These are phyloP conservation scores for Xylota sylvarum DNA, from an alignment of 2,888 invertebrate genomes.

Conservation along the genomic window DNA sequence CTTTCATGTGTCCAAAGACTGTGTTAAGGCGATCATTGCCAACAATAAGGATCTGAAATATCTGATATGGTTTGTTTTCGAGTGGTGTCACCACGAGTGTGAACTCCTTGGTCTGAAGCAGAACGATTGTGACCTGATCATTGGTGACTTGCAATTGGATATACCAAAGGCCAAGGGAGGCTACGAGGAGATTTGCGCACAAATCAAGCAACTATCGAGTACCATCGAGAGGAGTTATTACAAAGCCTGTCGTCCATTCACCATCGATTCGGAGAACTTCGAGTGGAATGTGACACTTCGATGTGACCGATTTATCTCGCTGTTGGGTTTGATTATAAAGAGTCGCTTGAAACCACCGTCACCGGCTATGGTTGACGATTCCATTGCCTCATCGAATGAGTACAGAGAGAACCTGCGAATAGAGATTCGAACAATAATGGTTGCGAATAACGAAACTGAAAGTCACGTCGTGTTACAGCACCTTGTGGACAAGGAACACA, in stretches of 20 bases:
- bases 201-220: slow-evolving; percentile 68
- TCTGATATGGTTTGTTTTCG: slow-evolving; percentile 82
- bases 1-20: slow-evolving; percentile 83
- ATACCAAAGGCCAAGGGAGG: slow-evolving; percentile 47
- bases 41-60: slow-evolving; percentile 80
- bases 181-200: slow-evolving; percentile 46
- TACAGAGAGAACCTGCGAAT: slow-evolving; percentile 82
- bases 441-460: slow-evolving; percentile 45
- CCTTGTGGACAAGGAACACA: slow-evolving; percentile 80
- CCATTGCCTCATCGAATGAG: slow-evolving; percentile 74
- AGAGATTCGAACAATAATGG: slow-evolving; percentile 79
- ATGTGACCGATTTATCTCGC: slow-evolving; percentile 82
- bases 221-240: slow-evolving; percentile 83
- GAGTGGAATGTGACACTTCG: slow-evolving; percentile 81
- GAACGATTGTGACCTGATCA: slow-evolving; percentile 80
- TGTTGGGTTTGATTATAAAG: slow-evolving; percentile 82
- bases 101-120: slow-evolving; percentile 79
- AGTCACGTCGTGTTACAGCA: slow-evolving; percentile 80
- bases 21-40: slow-evolving; percentile 82
- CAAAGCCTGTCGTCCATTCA: slow-evolving; percentile 83
- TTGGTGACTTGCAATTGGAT: slow-evolving; percentile 79
- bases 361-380: slow-evolving; percentile 60
- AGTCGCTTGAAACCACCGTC: slow-evolving; percentile 82
- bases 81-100: slow-evolving; percentile 84
- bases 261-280: slow-evolving; percentile 80